Base-by-base conservation (phyloP, 2,888 invertebrate genomes). In the Hyposoter dolosus region DNA sequence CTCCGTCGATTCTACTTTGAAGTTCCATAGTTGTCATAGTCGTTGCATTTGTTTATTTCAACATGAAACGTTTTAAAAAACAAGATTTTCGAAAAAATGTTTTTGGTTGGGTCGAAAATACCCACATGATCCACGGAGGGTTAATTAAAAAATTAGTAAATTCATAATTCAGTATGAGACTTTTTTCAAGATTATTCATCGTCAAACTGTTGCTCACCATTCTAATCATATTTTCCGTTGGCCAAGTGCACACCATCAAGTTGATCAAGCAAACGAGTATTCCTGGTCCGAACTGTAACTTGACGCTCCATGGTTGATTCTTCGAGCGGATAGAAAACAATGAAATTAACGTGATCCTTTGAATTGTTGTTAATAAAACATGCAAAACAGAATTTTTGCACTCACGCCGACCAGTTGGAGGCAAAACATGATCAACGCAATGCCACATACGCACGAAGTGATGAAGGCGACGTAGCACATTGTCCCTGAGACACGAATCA, bases 331-430 rank as follows among this genome's bases (percentile, higher is more conserved):
- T 40, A 35, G 23, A 10, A 50, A n/a, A 12, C 28, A 74, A 56
- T 32, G 40, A 47, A 9, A 66, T n/a, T 2, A 35, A 35, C 35
- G 35, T 6, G 35, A 35, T 35, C 4, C 35, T 35, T 35, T 35
- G 4, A n/a, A 17, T 43, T 69, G 10, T 47, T 3, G 12, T 23
- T 12, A 19, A 32, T 28, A 23, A 63, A 63, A 32, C 10, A 32
- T 28, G 23, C 1, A 65, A 65, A 65, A 28, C 6, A 7, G 35
- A 0, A 83, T 43, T n/a, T 66, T n/a, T n/a, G 19, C 28, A 84
- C 89, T 88, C 77, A 89, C 90, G 12, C 84, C 76, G 2, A 89
- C 79, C 43, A 90, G 60, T 19, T 89, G 89, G 3, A 90, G 78
- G n/a, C 85, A 68, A 28, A 88, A 84, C 43, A 88, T 88, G 50